A percentile compares a stretch with the other conserved stretches of the same genome.
phyloP scores from a whole-genome alignment of 2,797 vertebrate species.

The Myripristis murdjan region DNA sequence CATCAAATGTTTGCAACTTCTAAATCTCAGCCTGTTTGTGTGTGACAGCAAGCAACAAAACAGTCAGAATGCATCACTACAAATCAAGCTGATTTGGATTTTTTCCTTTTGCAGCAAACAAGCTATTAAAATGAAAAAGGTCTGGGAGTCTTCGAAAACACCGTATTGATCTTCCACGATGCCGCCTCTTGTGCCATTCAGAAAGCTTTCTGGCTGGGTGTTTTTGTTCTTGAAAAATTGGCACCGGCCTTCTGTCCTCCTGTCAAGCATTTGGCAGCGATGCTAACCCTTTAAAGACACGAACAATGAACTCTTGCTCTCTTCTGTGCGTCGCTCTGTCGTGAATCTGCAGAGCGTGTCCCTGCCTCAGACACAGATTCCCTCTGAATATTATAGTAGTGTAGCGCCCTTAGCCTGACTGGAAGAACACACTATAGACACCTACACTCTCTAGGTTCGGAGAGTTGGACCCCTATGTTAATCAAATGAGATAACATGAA shows the following conservation, averaged over 20 bases:
- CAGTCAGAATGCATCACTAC: neutral
- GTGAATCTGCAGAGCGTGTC: slow-evolving; percentile 27
- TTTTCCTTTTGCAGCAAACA: slow-evolving; percentile 10
- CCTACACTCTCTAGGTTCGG: too few relatives aligned
- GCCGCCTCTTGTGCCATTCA: neutral
- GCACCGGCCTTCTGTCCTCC: slow-evolving; percentile 27
- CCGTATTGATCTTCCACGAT: slow-evolving; percentile 25
- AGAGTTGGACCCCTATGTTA: too few relatives aligned
- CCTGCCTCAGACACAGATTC: slow-evolving; percentile 32
- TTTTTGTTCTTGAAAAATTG: slow-evolving; percentile 22
- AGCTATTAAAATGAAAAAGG: slow-evolving; percentile 12
- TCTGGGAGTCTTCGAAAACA: slow-evolving; percentile 10
- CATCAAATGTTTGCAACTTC: neutral
- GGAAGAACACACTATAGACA: too few relatives aligned
- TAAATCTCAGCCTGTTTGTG: too few relatives aligned
- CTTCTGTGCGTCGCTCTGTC: slow-evolving; percentile 24
- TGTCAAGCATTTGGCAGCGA: slow-evolving; percentile 52
- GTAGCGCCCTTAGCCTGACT: too few relatives aligned
- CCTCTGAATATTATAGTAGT: slow-evolving; percentile 21
- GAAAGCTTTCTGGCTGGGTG: slow-evolving; percentile 17
- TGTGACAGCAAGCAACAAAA: too few relatives aligned
- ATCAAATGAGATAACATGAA: too few relatives aligned
- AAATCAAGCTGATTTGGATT: neutral
- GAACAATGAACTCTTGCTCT: slow-evolving; percentile 48
- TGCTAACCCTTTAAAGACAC: slow-evolving; percentile 45